A percentile compares a stretch with the other conserved stretches of the same genome.
phyloP scores from a whole-genome alignment of 1,140 invertebrate genomes.

The Drosophila ohnishii region DNA sequence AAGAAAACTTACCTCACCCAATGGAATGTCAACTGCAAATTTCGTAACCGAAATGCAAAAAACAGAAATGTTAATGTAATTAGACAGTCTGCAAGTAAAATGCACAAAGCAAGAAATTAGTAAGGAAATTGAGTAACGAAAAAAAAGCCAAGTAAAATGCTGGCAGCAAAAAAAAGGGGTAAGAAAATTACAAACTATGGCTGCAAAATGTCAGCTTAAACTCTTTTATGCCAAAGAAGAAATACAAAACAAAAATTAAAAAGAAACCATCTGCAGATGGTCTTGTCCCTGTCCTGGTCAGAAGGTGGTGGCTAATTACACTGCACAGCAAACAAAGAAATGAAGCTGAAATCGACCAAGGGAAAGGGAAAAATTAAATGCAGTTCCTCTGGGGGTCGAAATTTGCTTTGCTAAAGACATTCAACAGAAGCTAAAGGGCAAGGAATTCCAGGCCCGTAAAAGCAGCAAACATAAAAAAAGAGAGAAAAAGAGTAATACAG shows the following conservation, averaged over 20 bases:
- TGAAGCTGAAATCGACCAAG: constrained; percentile 27
- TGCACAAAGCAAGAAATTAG: constrained; percentile 51
- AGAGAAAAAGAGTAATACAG: constrained; percentile 42
- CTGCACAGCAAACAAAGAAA: constrained; percentile 59
- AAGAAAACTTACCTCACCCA: constrained; percentile 13
- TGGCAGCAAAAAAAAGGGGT: constrained; percentile 32
- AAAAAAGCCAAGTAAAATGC: constrained; percentile 30
- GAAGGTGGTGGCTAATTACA: constrained; percentile 69
- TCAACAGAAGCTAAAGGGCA: constrained; percentile 46
- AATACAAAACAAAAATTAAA: constrained; percentile 19
- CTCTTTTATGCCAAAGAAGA: constrained; percentile 70
- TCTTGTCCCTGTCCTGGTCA: constrained; percentile 41
- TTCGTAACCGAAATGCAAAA: constrained; percentile 45
- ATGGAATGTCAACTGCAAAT: constrained; percentile 22
- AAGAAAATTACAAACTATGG: constrained; percentile 79
- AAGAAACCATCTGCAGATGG: constrained; percentile 44
- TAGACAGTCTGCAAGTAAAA: constrained; percentile 73
- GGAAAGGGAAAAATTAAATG: constrained; percentile 33
- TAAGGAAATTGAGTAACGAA: constrained; percentile 39
- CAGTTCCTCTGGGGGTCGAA: constrained; percentile 33
- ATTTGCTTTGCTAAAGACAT: constrained; percentile 60
- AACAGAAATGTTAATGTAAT: constrained; percentile 62
- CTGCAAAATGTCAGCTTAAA: constrained; percentile 73
- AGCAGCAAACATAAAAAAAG: constrained; percentile 12
- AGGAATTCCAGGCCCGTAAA: constrained; percentile 64